These are phyloP conservation scores for Axinella damicornis DNA, from an alignment of 37 sponge, comb jelly and placozoan species.

Conservation along the genomic window DNA sequence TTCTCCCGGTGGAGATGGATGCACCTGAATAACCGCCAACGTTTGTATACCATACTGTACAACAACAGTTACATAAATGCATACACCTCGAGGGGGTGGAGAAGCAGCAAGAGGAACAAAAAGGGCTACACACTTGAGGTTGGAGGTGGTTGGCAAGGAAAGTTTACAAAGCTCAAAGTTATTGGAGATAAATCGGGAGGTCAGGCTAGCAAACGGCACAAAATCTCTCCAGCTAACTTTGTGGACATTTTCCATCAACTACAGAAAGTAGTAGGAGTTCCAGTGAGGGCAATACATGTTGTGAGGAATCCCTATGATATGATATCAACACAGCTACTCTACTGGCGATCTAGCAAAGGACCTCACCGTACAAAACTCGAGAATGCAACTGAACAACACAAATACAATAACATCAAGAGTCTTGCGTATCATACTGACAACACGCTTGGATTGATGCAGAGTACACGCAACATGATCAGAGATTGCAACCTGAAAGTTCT, in stretches of 20 bases:
- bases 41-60: slow-evolving; percentile 25
- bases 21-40: not conserved
- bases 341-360: not conserved
- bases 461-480: slow-evolving; percentile 1
- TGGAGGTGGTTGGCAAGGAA: slow-evolving; percentile 30
- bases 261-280: not conserved
- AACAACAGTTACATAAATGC: slow-evolving; percentile 8
- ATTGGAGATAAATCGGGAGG: slow-evolving; percentile 49
- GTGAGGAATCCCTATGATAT: slow-evolving; percentile 54
- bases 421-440: not conserved
- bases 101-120: not conserved
- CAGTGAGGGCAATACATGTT: slow-evolving; percentile 26
- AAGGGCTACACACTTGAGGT: slow-evolving; percentile 36
- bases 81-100: slow-evolving; percentile 10
- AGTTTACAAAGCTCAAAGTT: slow-evolving; percentile 3
- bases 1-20: slow-evolving; percentile 6
- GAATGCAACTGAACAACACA: not conserved
- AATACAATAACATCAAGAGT: not conserved
- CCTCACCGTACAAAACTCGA: not conserved
- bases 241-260: not conserved
- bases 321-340: slow-evolving; percentile 33
- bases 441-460: not conserved
- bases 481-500: not conserved
- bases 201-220: not conserved
- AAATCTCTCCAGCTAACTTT: not conserved